These are phyloP conservation scores for Sparidentex hasta DNA, from an alignment of 2,797 vertebrate genomes.

Conservation along the genomic window DNA sequence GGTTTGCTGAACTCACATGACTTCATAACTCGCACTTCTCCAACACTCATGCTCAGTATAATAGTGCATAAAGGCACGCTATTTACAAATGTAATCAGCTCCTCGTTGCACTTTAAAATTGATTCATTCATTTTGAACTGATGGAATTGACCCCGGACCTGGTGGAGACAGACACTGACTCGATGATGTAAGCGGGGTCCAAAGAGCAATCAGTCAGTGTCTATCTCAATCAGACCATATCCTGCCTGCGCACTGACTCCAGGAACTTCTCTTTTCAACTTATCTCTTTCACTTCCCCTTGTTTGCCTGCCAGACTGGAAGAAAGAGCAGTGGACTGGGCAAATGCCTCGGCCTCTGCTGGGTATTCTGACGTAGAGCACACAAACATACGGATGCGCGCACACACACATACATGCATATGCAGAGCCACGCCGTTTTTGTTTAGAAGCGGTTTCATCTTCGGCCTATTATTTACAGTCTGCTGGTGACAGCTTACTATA, in stretches of 20 bases:
- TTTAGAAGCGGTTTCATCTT: slow-evolving; percentile 63
- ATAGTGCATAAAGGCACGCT: background rate
- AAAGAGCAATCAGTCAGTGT: slow-evolving; percentile 72
- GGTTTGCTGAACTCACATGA: background rate
- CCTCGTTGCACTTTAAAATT: slow-evolving; percentile 35
- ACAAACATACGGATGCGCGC: slow-evolving; percentile 8
- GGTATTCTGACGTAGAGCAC: slow-evolving; percentile 49
- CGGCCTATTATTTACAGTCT: slow-evolving; percentile 75
- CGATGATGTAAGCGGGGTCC: slow-evolving; percentile 58
- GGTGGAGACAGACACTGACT: slow-evolving; percentile 41
- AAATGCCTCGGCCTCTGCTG: slow-evolving; percentile 60
- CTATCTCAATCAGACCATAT: slow-evolving; percentile 72
- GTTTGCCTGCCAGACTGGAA: slow-evolving; percentile 78
- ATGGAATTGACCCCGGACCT: slow-evolving; percentile 56
- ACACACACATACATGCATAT: background rate
- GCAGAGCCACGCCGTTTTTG: slow-evolving; percentile 36
- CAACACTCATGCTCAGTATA: slow-evolving; percentile 1
- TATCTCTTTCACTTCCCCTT: slow-evolving; percentile 72
- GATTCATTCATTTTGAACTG: slow-evolving; percentile 63
- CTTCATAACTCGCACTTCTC: slow-evolving; percentile 10
- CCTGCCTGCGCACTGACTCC: slow-evolving; percentile 53
- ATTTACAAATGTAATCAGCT: slow-evolving; percentile 41
- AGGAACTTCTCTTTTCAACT: slow-evolving; percentile 68
- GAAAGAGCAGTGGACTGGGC: slow-evolving; percentile 70
- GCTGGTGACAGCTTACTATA: slow-evolving; percentile 56